phyloP scores from a whole-genome alignment of 2,113 vertebrate genomes.

The Xyliphius kryptos region DNA sequence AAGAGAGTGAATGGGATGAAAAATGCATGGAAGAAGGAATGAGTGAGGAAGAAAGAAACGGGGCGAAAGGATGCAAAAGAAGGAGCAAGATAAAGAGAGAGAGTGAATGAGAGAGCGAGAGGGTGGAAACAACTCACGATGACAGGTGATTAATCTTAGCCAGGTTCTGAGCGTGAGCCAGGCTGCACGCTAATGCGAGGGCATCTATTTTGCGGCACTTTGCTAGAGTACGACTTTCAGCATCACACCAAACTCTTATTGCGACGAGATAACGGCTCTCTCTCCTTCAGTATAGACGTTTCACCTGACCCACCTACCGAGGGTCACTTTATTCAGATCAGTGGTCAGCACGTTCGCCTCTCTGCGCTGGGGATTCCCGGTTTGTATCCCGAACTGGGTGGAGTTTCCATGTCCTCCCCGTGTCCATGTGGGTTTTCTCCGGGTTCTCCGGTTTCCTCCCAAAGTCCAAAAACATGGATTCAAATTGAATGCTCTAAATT shows the following conservation, averaged over 20 bases:
- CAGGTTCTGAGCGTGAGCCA: slow-evolving; percentile 27
- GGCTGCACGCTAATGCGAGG: slow-evolving; percentile 28
- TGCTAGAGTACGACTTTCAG: slow-evolving; percentile 27
- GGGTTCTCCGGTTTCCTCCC: too few species aligned
- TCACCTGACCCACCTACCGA: neutral
- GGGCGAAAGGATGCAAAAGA: slow-evolving; percentile 5
- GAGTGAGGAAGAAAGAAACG: slow-evolving; percentile 5
- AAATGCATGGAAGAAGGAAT: neutral
- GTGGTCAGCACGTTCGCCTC: too few species aligned
- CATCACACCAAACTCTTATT: slow-evolving; percentile 18
- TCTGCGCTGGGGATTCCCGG: too few species aligned
- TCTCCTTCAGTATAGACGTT: slow-evolving; percentile 23
- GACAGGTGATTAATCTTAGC: slow-evolving; percentile 46
- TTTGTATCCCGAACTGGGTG: too few species aligned
- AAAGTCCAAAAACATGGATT: too few species aligned
- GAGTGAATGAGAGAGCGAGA: slow-evolving; percentile 17
- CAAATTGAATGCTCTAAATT: too few species aligned
- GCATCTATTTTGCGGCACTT: slow-evolving; percentile 38
- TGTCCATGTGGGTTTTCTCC: too few species aligned
- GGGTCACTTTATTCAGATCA: slow-evolving; percentile 3
- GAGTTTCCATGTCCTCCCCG: too few species aligned
- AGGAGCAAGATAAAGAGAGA: slow-evolving; percentile 1
- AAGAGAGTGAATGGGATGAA: neutral
- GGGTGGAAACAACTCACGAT: slow-evolving; percentile 33
- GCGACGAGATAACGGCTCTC: slow-evolving; percentile 20